Evolutionary conservation across 2,888 invertebrate genomes (phyloP).

Genomic region (Sarcophaga carnaria): DNA sequence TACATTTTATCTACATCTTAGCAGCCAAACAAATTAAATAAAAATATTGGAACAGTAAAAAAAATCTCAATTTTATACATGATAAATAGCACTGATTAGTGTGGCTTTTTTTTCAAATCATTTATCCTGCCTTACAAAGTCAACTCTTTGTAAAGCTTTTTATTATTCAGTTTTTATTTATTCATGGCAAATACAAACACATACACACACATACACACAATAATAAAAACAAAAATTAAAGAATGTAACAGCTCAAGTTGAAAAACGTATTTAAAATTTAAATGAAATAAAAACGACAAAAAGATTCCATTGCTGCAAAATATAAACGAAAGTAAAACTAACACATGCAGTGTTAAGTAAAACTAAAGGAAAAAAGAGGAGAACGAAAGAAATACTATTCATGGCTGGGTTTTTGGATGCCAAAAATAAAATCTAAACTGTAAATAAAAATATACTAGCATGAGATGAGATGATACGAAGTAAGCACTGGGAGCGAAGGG

Average conservation of each 20-base stretch:
- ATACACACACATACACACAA: background rate
- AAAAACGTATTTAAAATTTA: background rate
- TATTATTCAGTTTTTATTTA: background rate
- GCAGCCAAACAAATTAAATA: background rate
- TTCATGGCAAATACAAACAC: background rate
- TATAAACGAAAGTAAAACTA: no score
- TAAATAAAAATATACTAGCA: conserved; percentile 15
- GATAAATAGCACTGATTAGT: conserved; percentile 14
- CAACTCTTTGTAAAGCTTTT: conserved; percentile 6
- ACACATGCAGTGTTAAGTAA: background rate
- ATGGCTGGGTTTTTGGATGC: background rate
- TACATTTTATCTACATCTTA: background rate
- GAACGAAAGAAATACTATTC: conserved; percentile 1
- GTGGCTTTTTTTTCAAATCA: background rate
- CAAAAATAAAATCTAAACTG: conserved; percentile 33
- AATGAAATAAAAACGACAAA: background rate
- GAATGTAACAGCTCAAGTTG: conserved; percentile 9
- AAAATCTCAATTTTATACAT: background rate
- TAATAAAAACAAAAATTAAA: background rate
- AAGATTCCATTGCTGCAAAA: conserved; percentile 11
- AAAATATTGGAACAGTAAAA: background rate
- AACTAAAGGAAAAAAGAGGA: background rate
- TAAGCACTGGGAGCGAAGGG: background rate
- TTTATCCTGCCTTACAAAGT: background rate
- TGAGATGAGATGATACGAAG: background rate